Conservation (phyloP, 2,113 vertebrate genomes). For the Hassar affinis region DNA sequence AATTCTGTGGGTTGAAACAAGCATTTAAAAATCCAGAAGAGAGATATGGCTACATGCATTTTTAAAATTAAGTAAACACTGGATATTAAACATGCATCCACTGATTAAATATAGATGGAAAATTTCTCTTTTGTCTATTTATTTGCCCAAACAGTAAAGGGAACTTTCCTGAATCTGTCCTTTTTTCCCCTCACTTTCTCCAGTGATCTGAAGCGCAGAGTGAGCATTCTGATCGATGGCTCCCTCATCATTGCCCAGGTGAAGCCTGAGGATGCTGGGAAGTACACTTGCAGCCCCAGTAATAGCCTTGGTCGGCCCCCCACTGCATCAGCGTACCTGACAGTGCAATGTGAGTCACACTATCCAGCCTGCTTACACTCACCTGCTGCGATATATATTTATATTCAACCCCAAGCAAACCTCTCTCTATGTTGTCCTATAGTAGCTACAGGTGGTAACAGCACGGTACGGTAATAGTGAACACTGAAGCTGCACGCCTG, state of each 20-base stretch:
- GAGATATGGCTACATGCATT: neutral
- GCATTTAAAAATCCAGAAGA: neutral
- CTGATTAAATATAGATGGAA: neutral
- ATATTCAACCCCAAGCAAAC: neutral
- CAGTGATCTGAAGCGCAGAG: constrained; percentile 93
- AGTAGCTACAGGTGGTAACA: neutral
- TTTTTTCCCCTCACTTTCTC: constrained; percentile 2
- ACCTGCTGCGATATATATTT: neutral
- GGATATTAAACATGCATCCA: neutral
- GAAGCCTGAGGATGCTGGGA: constrained; percentile 93
- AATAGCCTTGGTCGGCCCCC: constrained; percentile 95
- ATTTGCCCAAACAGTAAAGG: neutral
- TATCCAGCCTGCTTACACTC: neutral
- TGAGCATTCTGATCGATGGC: constrained; percentile 94
- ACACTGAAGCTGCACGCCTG: neutral
- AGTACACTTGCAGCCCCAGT: constrained; percentile 94
- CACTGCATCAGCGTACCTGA: constrained; percentile 90
- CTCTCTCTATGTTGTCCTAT: neutral
- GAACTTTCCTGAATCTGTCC: constrained; percentile 6
- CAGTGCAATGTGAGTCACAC: constrained; percentile 89
- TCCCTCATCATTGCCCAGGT: constrained; percentile 95
- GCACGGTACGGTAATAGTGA: neutral
- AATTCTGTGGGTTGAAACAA: neutral
- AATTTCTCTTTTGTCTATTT: neutral
- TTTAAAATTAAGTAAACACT: neutral